Percentiles rank a stretch among this genome's conserved stretches.
Conservation (phyloP, 2,113 vertebrate genomes). For the Mustela lutreola region DNA sequence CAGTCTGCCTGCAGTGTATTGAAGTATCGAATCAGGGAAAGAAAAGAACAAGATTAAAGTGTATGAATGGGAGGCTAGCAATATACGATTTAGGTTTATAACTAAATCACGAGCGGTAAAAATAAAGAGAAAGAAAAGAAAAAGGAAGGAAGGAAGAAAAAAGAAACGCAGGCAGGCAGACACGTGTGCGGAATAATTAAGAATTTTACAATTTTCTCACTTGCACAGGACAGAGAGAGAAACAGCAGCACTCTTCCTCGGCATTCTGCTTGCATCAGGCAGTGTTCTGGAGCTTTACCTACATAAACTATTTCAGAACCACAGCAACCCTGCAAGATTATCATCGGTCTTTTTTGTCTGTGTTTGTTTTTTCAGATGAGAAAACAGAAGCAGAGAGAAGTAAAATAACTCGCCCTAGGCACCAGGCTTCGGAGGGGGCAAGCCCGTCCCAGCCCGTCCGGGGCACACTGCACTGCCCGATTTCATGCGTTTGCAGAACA, state of each 20-base stretch:
- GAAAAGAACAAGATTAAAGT: background rate
- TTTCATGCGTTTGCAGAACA: background rate
- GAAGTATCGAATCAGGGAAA: background rate
- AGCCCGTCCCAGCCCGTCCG: fast-evolving
- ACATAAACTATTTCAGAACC: background rate
- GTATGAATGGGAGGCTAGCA: background rate
- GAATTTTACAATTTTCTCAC: background rate
- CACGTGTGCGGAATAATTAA: background rate
- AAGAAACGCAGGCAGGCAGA: no score
- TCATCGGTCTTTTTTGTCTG: background rate
- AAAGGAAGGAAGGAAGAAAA: no score
- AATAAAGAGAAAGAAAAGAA: background rate
- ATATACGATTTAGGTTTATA: background rate
- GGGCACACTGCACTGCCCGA: background rate
- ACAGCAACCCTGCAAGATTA: background rate
- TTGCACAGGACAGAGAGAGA: background rate
- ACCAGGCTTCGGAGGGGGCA: background rate
- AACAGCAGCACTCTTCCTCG: background rate
- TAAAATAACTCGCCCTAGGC: background rate
- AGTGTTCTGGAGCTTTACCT: background rate
- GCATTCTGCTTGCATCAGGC: background rate
- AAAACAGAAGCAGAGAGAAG: background rate
- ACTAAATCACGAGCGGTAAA: background rate
- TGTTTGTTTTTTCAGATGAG: background rate
- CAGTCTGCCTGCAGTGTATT: background rate